A percentile compares a stretch with the other conserved stretches of the same genome.
Evolutionary conservation across 2,113 vertebrate species (phyloP).

Genomic region (Tor tambroides): DNA sequence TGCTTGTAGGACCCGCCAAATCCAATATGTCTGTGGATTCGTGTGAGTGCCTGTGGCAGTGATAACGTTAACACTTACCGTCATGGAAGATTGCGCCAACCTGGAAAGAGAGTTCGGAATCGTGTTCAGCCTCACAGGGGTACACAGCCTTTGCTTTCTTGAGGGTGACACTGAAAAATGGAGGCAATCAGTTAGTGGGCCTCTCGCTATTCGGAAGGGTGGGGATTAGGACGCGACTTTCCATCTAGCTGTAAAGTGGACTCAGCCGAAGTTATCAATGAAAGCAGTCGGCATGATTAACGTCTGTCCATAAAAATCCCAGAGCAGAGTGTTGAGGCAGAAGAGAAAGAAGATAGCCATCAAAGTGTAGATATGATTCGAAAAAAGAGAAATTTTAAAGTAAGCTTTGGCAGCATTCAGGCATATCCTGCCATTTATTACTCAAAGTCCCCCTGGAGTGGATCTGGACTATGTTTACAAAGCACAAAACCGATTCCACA

Average conservation of each 20-base stretch:
- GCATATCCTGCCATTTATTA: constrained; percentile 14
- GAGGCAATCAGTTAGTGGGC: constrained; percentile 78
- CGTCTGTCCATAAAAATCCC: background rate
- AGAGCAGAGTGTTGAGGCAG: constrained; percentile 7
- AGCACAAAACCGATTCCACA: background rate
- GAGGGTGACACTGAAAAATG: constrained; percentile 79
- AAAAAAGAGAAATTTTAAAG: constrained; percentile 57
- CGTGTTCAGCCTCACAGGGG: constrained; percentile 94
- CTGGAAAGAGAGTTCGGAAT: constrained; percentile 95
- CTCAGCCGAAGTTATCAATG: constrained; percentile 1
- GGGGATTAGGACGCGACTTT: constrained; percentile 71
- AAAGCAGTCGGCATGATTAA: constrained; percentile 36
- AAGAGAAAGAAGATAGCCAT: constrained; percentile 57
- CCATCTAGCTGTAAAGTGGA: constrained; percentile 63
- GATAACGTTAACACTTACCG: constrained; percentile 85
- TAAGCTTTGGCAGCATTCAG: constrained; percentile 55
- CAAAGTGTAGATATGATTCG: constrained; percentile 56
- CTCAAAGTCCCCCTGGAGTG: background rate
- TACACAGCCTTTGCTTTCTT: constrained; percentile 94
- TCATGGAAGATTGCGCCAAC: constrained; percentile 94
- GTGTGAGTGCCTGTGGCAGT: constrained; percentile 68
- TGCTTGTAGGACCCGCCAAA: constrained; percentile 54
- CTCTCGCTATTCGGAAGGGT: constrained; percentile 59
- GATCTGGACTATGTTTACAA: background rate
- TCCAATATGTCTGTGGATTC: constrained; percentile 74